phyloP scores from a whole-genome alignment of 2,113 vertebrate species.

The Hydrolagus affinis region DNA sequence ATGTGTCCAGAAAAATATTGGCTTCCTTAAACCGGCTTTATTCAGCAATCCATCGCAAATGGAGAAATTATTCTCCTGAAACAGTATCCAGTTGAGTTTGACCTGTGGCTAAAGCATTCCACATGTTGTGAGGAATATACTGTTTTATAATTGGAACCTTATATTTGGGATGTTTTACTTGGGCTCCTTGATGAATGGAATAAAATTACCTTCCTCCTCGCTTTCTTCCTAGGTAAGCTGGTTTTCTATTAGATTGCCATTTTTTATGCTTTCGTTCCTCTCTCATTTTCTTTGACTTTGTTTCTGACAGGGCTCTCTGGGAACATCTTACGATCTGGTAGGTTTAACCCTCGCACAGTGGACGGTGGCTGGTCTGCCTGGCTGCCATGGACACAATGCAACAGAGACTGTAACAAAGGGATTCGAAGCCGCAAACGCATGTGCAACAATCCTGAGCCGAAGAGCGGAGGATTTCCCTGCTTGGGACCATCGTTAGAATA shows the following conservation, averaged over 20 bases:
- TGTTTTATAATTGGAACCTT: not conserved
- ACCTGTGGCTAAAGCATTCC: not conserved
- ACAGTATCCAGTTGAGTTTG: conserved; percentile 8
- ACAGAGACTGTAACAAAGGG: conserved; percentile 84
- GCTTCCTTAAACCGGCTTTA: not conserved
- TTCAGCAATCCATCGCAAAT: not conserved
- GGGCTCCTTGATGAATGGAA: not conserved
- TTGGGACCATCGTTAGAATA: conserved; percentile 78
- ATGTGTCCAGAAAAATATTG: not conserved
- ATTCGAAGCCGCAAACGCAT: conserved; percentile 80
- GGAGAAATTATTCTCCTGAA: conserved; percentile 4
- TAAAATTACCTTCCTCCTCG: not conserved
- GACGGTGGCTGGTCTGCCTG: conserved; percentile 88
- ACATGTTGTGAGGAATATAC: not conserved
- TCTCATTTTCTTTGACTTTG: not conserved
- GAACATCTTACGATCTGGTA: conserved; percentile 76
- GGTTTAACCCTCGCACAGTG: conserved; percentile 70
- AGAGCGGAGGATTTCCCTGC: conserved; percentile 78
- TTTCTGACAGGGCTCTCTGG: conserved; percentile 53
- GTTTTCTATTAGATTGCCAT: not conserved
- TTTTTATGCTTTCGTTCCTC: conserved; percentile 27
- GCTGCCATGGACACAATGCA: conserved; percentile 89
- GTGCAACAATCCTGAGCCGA: conserved; percentile 86
- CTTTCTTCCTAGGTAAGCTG: not conserved
- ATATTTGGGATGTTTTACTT: not conserved